Evolutionary conservation across 2,888 invertebrate genomes (phyloP), one percentile per base, ranked within the genome.

Genomic region (Melanophora roralis): DNA sequence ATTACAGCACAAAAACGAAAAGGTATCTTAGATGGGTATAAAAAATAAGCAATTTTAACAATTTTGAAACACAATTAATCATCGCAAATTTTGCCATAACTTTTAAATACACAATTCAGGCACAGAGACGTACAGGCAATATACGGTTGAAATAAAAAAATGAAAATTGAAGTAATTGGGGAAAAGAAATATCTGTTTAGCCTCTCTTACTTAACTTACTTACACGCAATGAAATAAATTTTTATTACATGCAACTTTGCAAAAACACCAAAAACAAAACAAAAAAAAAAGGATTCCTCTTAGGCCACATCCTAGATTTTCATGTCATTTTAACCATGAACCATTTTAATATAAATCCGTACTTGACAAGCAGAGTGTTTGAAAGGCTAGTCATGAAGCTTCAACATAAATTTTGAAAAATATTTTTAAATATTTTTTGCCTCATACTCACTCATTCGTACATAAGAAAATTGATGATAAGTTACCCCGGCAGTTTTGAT

Each of bases 21-120:
- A 43, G 72, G 75, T 80, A 74, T 60, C n/a, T n/a, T n/a, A n/a
- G n/a, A 47, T n/a, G 65, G 62, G 43, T 34, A 59, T 74, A 74
- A 65, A 65, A 59, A 59, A 65, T 65, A 65, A 89, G 89, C 88
- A 89, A 89, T 88, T 88, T 89, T 88, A 88, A 86, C 89, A 87
- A 89, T 88, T 89, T 89, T 89, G 89, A 89, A 87, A 88, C 87
- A 89, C 89, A 88, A 89, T 89, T 89, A 89, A 89, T 89, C 89
- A 89, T 86, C 85, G 85, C 62, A 36, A 76, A 72, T 76, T 71
- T 76, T 80, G 79, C 72, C 72, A 80, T 80, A 80, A 80, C 79
- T 76, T 83, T 86, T 83, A 76, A 72, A 72, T 57, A 67, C 71
- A 76, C 51, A 80, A 38, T 6, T 47, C 65, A 69, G 72, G 65